A percentile compares a stretch with the other conserved stretches of the same genome.
Evolutionary conservation across 2,888 invertebrate species (phyloP).

Genomic region (Clusia tigrina): DNA sequence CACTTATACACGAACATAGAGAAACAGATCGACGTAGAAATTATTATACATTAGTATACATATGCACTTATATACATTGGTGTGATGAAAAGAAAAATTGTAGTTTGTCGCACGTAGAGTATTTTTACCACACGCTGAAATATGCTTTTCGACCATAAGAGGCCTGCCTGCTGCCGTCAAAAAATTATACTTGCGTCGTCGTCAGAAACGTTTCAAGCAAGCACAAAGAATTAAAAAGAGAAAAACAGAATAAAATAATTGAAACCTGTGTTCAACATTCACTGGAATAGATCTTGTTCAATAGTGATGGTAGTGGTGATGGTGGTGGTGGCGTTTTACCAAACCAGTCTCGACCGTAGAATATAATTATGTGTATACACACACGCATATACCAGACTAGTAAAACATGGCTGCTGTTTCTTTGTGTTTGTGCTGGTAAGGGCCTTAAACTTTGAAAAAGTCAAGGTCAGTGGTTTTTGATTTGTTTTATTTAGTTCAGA

Average conservation of each 20-base stretch:
- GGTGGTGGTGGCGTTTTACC: slow-evolving; percentile 13
- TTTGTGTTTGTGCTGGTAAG: slow-evolving; percentile 42
- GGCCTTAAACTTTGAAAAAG: slow-evolving; percentile 62
- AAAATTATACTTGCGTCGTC: not conserved
- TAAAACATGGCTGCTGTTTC: slow-evolving; percentile 8
- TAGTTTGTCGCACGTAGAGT: too few species aligned
- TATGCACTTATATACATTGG: not conserved
- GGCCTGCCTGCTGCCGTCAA: not conserved
- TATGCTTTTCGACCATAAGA: not conserved
- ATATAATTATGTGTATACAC: slow-evolving; percentile 5
- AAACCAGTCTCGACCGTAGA: slow-evolving; percentile 19
- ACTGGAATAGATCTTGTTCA: slow-evolving; percentile 5
- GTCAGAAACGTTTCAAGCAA: not conserved
- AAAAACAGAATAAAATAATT: slow-evolving; percentile 8
- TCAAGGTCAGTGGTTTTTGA: slow-evolving; percentile 61
- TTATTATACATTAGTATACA: too few species aligned
- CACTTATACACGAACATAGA: too few species aligned
- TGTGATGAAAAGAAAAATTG: too few species aligned
- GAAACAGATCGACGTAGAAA: too few species aligned
- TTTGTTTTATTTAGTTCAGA: slow-evolving; percentile 34
- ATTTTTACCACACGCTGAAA: too few species aligned
- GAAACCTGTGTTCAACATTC: not conserved
- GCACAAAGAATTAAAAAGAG: slow-evolving; percentile 11
- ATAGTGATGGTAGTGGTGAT: not conserved
- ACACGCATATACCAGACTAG: slow-evolving; percentile 9